These are phyloP conservation scores for Notodonta ziczac DNA, from an alignment of 2,888 invertebrate genomes.

Conservation along the genomic window DNA sequence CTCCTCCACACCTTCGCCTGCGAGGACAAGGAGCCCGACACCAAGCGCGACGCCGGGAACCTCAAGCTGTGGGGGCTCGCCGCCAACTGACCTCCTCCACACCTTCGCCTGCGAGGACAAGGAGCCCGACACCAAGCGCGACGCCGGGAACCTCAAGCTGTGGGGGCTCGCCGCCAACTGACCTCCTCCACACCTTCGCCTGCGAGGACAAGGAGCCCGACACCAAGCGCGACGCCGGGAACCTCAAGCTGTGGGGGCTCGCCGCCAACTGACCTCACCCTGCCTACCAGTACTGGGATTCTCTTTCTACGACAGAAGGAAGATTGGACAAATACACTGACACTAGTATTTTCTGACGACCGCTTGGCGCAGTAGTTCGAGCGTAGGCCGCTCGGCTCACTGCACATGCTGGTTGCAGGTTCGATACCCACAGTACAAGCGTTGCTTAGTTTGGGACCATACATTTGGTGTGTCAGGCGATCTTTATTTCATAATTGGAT, in stretches of 20 bases:
- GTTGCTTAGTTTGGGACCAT: no score
- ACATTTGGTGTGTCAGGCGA: no score
- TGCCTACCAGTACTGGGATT: slow-evolving; percentile 72
- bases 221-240: slow-evolving; percentile 94
- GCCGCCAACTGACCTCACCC: slow-evolving; percentile 81
- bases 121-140: slow-evolving; percentile 92
- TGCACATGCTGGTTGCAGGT: no score
- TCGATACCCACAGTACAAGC: no score
- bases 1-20: slow-evolving; percentile 96
- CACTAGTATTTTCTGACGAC: no score
- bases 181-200: slow-evolving; percentile 91
- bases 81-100: slow-evolving; percentile 25
- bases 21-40: slow-evolving; percentile 95
- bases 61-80: slow-evolving; percentile 96
- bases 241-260: slow-evolving; percentile 96
- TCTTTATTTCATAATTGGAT: no score
- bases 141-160: slow-evolving; percentile 96
- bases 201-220: slow-evolving; percentile 97
- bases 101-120: slow-evolving; percentile 99
- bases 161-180: slow-evolving; percentile 89
- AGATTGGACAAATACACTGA: no score
- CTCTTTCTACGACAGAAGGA: no score
- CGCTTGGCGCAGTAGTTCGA: no score
- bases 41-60: slow-evolving; percentile 95
- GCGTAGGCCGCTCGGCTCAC: no score